Evolutionary conservation across 2,888 invertebrate species (phyloP).

Genomic region (Heliconius cydno): DNA sequence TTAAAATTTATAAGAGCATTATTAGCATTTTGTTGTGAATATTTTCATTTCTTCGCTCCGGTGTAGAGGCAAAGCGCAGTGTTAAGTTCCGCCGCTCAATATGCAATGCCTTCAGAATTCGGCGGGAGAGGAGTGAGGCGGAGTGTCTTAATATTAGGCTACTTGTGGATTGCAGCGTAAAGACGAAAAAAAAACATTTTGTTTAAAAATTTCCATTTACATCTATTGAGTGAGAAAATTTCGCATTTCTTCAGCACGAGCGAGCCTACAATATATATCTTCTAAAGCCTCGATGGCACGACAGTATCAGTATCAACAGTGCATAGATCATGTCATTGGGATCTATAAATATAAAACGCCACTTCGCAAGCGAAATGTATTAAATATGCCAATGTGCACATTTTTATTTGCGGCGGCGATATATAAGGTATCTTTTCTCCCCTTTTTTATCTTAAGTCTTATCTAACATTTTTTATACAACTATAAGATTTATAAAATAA

Average conservation of each 20-base stretch:
- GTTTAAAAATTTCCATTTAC: not conserved
- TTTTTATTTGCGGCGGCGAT: constrained; percentile 47
- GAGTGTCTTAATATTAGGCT: too few species aligned
- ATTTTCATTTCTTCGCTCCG: too few species aligned
- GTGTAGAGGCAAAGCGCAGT: too few species aligned
- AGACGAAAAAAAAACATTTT: not conserved
- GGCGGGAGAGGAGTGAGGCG: too few species aligned
- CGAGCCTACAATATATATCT: constrained; percentile 13
- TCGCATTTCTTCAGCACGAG: constrained; percentile 14
- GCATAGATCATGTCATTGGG: constrained; percentile 47
- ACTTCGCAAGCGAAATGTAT: constrained; percentile 42
- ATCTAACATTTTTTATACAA: not conserved
- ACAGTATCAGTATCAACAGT: constrained; percentile 43
- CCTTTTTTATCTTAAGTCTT: constrained; percentile 31
- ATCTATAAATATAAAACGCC: constrained; percentile 48
- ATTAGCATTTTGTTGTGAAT: not conserved
- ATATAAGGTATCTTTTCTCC: constrained; percentile 45
- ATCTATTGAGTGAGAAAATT: not conserved
- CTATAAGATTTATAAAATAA: not conserved
- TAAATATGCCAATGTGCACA: constrained; percentile 43
- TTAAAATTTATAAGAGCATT: not conserved
- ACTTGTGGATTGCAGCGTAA: too few species aligned
- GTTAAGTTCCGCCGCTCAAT: too few species aligned
- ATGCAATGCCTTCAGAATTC: too few species aligned
- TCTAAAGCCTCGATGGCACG: constrained; percentile 29